Evolutionary conservation across 2,888 invertebrate species (phyloP), one percentile per base, ranked within the genome.

Genomic region (Neoscelio sp.): DNA sequence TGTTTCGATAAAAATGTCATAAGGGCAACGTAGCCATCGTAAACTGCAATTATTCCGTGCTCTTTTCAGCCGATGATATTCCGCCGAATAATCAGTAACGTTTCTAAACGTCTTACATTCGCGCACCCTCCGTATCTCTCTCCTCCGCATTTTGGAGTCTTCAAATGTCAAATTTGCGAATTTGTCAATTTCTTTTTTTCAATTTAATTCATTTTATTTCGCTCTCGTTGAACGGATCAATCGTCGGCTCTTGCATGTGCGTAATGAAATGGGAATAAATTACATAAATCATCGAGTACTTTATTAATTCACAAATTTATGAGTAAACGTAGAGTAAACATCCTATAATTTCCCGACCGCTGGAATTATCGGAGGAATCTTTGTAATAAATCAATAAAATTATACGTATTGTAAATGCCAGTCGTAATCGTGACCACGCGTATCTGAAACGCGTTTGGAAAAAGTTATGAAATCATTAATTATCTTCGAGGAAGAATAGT

Each of bases 1-100:
- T 87, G 87, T 67, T 79, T 79, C 84, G 87, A 87, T 87, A 86
- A 87, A 83, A 81, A 79, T 78, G 81, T 74, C 81, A 79, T 77
- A 77, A 81, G 74, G 50, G 67, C 62, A 64, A 78, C 70, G 70
- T 71, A 20, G 67, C 33, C 60, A 70, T 80, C 67, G 64, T 71
- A 52, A 78, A 75, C 50, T 48, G 70, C 78, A 71, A 78, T 80
- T 78, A 75, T 33, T 26, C 56, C 50, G 50, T 48, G 20, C 73
- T 38, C 42, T 58, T 65, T 58, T 20, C 70, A 62, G 54, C 15
- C 35, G 52, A 33, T 15, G 46, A 52, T 65, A 38, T 48, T 13
- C 48, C 60, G 50, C 15, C 56, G 35, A 18, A 12, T 17, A 54
- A 76, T 65, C 15, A 13, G 30, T 44, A 17, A 40, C 48, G 40